These are phyloP conservation scores for Felis chaus DNA, from an alignment of 2,113 vertebrate species.

Conservation along the genomic window DNA sequence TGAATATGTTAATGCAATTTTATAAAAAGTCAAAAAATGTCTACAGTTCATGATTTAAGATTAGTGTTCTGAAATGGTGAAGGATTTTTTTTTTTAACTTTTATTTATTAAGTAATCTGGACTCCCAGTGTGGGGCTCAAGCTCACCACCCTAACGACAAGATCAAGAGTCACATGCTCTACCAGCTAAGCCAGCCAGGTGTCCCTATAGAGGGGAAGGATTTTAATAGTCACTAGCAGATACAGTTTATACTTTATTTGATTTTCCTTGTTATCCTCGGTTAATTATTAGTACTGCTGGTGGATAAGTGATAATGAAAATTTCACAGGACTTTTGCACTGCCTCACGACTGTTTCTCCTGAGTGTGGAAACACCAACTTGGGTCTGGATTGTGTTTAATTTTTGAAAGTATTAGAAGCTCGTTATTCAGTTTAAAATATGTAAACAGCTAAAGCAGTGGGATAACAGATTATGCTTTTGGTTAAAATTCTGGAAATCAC, in stretches of 20 bases:
- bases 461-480: slow-evolving; percentile 55
- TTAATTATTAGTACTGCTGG: background rate
- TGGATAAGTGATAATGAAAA: background rate
- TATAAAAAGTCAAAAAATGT: background rate
- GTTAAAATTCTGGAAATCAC: slow-evolving; percentile 60
- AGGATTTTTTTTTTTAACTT: background rate
- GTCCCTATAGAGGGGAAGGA: background rate
- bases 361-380: background rate
- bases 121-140: background rate
- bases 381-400: slow-evolving; percentile 18
- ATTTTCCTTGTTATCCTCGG: background rate
- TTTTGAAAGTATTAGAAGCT: slow-evolving; percentile 37
- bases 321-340: background rate
- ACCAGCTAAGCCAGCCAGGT: background rate
- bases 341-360: background rate
- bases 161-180: background rate
- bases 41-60: background rate
- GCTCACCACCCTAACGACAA: background rate
- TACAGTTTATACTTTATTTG: background rate
- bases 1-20: background rate
- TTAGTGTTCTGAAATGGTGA: background rate
- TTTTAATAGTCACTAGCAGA: background rate
- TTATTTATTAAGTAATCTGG: background rate
- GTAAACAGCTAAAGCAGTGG: slow-evolving; percentile 40
- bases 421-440: slow-evolving; percentile 50